phyloP scores from a whole-genome alignment of 64 coral and sea anemone species.

The Montipora capricornis region DNA sequence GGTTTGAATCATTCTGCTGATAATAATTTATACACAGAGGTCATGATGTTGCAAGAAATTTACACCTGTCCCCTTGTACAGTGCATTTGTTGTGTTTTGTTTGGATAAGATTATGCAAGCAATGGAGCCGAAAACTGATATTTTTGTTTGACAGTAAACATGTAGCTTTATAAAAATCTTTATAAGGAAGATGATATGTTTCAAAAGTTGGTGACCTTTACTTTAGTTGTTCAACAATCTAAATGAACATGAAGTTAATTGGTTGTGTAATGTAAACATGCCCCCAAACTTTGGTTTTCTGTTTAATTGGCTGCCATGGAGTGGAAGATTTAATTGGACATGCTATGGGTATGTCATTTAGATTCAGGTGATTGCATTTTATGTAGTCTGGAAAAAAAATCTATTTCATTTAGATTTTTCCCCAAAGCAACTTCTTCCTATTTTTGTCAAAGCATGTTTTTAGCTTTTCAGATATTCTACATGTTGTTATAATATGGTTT shows the following conservation, averaged over 20 bases:
- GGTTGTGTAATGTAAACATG: slow-evolving; percentile 74
- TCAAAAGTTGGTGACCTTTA: neutral
- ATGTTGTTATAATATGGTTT: slow-evolving; percentile 6
- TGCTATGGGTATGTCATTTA: slow-evolving; percentile 77
- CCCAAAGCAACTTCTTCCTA: no score
- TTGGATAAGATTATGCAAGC: slow-evolving; percentile 10
- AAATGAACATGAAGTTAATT: slow-evolving; percentile 70
- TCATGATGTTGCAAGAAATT: neutral
- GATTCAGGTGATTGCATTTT: slow-evolving; percentile 37
- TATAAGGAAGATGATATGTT: slow-evolving; percentile 23
- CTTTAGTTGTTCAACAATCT: slow-evolving; percentile 18
- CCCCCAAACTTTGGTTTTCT: slow-evolving; percentile 69
- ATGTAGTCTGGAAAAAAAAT: slow-evolving; percentile 50
- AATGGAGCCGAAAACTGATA: neutral
- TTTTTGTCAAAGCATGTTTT: neutral
- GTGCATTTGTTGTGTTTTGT: neutral
- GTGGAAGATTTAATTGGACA: slow-evolving; percentile 81
- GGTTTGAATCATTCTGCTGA: slow-evolving; percentile 14
- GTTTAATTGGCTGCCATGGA: slow-evolving; percentile 81
- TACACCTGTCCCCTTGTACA: neutral
- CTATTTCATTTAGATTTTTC: neutral
- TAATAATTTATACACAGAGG: slow-evolving; percentile 29
- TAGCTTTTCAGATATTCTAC: neutral
- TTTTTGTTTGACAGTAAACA: slow-evolving; percentile 27
- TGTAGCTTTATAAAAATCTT: slow-evolving; percentile 15